phyloP scores from a whole-genome alignment of 1,140 invertebrate species.

The Drosophila bipectinata region DNA sequence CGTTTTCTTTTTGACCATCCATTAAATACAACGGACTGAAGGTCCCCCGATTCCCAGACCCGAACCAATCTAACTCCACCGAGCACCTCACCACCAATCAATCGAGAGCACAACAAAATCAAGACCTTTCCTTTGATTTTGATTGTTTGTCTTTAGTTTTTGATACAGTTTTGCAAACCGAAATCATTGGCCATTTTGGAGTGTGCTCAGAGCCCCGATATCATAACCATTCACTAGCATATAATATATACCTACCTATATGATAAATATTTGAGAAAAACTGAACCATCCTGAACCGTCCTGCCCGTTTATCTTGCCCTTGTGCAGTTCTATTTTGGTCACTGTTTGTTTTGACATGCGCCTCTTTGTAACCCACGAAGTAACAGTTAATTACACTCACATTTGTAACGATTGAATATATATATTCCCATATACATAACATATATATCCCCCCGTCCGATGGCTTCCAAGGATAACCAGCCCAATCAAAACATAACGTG shows the following conservation, averaged over 20 bases:
- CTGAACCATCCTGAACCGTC: slow-evolving; percentile 31
- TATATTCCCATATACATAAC: slow-evolving; percentile 26
- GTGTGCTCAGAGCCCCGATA: slow-evolving; percentile 36
- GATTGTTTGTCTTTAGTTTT: slow-evolving; percentile 44
- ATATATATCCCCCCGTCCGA: slow-evolving; percentile 42
- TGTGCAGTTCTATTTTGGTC: slow-evolving; percentile 65
- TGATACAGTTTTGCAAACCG: slow-evolving; percentile 32
- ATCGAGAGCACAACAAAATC: slow-evolving; percentile 56
- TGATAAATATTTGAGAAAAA: slow-evolving; percentile 24
- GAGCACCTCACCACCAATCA: slow-evolving; percentile 35
- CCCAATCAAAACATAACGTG: slow-evolving; percentile 29
- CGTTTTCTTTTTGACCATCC: slow-evolving; percentile 49
- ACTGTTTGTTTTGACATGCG: slow-evolving; percentile 70
- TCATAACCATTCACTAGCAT: slow-evolving; percentile 17
- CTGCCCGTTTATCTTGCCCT: slow-evolving; percentile 59
- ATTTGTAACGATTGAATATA: slow-evolving; percentile 42
- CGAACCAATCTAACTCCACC: slow-evolving; percentile 16
- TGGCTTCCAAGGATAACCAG: slow-evolving; percentile 39
- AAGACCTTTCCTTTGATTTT: slow-evolving; percentile 30
- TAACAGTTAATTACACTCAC: slow-evolving; percentile 42
- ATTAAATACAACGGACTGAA: slow-evolving; percentile 47
- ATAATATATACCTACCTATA: slow-evolving; percentile 9
- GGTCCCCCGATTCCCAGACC: slow-evolving; percentile 16
- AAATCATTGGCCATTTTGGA: slow-evolving; percentile 27
- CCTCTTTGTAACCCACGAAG: slow-evolving; percentile 63